phyloP scores from a whole-genome alignment of 2,797 vertebrate species.

The Oreochromis grahami region DNA sequence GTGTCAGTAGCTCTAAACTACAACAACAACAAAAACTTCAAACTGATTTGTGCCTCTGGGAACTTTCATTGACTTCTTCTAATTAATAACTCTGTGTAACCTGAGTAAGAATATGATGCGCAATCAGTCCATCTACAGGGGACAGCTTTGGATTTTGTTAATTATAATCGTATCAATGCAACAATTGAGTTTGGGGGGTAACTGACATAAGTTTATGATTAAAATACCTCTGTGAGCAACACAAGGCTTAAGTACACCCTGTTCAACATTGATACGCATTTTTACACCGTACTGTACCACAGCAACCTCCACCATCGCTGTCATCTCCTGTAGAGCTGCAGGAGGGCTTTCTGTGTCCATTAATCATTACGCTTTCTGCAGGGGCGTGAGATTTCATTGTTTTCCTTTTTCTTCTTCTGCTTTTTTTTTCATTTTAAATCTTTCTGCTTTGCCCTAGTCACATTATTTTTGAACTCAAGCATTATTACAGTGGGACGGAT shows the following conservation, averaged over 20 bases:
- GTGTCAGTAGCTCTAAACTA: neutral
- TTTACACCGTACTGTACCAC: neutral
- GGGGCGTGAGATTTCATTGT: neutral
- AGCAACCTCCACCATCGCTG: neutral
- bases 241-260: neutral
- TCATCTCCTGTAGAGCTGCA: neutral
- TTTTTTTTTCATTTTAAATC: slow-evolving; percentile 11
- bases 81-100: neutral
- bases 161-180: neutral
- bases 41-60: neutral
- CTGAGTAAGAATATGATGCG: neutral
- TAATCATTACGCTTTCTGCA: neutral
- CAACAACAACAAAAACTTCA: neutral
- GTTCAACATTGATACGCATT: neutral
- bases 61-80: neutral
- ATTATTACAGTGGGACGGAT: slow-evolving; percentile 43
- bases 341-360: neutral
- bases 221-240: neutral
- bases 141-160: neutral
- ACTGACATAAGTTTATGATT: neutral
- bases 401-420: neutral
- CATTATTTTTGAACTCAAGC: slow-evolving; percentile 30
- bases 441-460: neutral
- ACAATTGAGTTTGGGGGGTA: neutral
- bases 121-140: neutral